These are phyloP conservation scores for Ornithorhynchus anatinus DNA, from an alignment of 2,113 vertebrate species.

Conservation along the genomic window DNA sequence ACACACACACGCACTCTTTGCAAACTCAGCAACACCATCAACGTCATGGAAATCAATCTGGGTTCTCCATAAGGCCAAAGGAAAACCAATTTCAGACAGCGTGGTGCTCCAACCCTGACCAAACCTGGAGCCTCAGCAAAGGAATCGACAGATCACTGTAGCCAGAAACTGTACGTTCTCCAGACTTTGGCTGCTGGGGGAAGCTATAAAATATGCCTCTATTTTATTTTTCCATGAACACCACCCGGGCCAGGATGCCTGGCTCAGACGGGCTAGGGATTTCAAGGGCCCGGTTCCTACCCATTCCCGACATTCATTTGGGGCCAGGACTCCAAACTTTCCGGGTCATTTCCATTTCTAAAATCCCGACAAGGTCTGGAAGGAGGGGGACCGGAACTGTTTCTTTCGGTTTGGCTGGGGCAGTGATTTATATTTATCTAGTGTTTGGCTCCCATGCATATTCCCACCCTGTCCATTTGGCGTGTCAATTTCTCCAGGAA, in stretches of 20 bases:
- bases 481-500: no score
- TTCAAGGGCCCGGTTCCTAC: background rate
- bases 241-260: conserved; percentile 3
- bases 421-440: no score
- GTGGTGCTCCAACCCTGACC: background rate
- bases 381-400: no score
- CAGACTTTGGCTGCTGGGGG: conserved; percentile 5
- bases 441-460: no score
- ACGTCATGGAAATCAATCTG: conserved; percentile 20
- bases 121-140: background rate
- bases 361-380: conserved; percentile 11
- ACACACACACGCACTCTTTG: conserved; percentile 8
- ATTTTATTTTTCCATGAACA: conserved; percentile 52
- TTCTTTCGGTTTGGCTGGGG: no score
- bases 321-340: background rate
- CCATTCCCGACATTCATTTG: background rate
- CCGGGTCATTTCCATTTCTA: background rate
- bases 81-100: conserved; percentile 14
- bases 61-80: conserved; percentile 23
- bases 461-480: no score
- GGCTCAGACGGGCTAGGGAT: background rate
- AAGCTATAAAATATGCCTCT: conserved; percentile 35
- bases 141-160: no score
- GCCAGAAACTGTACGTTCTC: no score
- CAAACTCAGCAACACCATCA: conserved; percentile 16